Evolutionary conservation across 2,888 invertebrate genomes (phyloP).

Genomic region (Orthosia gothica): DNA sequence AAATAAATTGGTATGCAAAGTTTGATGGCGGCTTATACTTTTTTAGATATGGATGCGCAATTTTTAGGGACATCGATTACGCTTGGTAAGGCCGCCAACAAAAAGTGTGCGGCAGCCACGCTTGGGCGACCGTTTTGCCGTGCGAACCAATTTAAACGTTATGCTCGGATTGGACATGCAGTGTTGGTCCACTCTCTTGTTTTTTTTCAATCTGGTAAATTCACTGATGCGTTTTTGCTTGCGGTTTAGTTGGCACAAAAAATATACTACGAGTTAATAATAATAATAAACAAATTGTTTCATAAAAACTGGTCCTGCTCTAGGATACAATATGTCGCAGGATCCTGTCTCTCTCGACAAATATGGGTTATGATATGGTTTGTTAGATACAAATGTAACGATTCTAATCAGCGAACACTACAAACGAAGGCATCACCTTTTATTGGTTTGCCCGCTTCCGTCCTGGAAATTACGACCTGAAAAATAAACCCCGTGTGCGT

Average conservation of each 20-base stretch:
- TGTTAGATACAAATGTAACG: no score
- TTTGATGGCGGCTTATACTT: neutral
- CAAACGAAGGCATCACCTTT: no score
- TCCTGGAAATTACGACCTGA: no score
- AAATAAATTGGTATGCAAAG: neutral
- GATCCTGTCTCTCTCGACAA: no score
- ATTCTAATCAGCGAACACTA: no score
- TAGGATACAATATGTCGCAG: no score
- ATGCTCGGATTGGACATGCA: constrained; percentile 54
- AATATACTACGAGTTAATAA: neutral
- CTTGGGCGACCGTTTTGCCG: constrained; percentile 35
- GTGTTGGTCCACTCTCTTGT: neutral
- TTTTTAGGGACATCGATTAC: constrained; percentile 43
- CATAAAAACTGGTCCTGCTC: no score
- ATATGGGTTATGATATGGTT: no score
- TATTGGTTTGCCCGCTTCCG: no score
- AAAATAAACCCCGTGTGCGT: no score
- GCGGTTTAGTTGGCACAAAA: neutral
- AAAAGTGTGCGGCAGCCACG: constrained; percentile 45
- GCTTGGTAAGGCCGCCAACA: constrained; percentile 42
- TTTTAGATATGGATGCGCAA: constrained; percentile 7
- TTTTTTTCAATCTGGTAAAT: constrained; percentile 23
- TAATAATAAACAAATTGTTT: no score
- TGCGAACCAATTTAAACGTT: constrained; percentile 50
- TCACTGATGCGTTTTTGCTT: constrained; percentile 33